Evolutionary conservation across 2,888 invertebrate species (phyloP), one percentile per base, ranked within the genome.

Genomic region (Petrophora chlorosata): DNA sequence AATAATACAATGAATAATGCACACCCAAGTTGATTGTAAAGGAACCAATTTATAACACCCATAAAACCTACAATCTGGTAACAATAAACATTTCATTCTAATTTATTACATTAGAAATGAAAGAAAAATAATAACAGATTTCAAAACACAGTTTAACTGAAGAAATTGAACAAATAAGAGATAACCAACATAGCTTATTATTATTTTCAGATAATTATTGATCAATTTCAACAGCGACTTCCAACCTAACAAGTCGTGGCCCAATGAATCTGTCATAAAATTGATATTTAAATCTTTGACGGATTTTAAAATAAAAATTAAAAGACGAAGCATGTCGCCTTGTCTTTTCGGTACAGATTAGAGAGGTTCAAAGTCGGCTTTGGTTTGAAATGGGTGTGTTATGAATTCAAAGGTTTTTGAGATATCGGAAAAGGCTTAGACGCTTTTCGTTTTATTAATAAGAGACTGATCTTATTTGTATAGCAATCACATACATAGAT

Each of bases 261-360:
- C 35, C 60, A 61, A 25, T 58, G 58, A 56, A 58, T 50, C 56
- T 54, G 60, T 58, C 60, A 68, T 60, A 66, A 66, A 71, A 65
- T 56, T 63, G 59, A 65, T 66, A 70, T 61, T 55, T 65, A 56
- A 65, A 65, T 67, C 56, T 61, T 59, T 63, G 65, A 67, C 59
- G 40, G 55, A 61, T 64, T 61, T 59, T 40, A 64, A 65, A 60
- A 53, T 47, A 48, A 59, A 56, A 54, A 49, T 28, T 40, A 45
- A 57, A 52, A 51, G 51, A 43, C 41, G 49, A 38, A 25, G 15
- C 49, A 42, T 56, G 58, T 58, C 52, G 51, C 38, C 55, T 53
- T 56, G 55, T 58, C 60, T 58, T 53, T 52, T 54, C 49, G 58
- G 49, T 13, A 17, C 40, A 56, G 60, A 60, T 60, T 60, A 60